A percentile compares a stretch with the other conserved stretches of the same genome.
These are phyloP conservation scores for Allygus modestus DNA, from an alignment of 2,888 invertebrate genomes.

Conservation along the genomic window DNA sequence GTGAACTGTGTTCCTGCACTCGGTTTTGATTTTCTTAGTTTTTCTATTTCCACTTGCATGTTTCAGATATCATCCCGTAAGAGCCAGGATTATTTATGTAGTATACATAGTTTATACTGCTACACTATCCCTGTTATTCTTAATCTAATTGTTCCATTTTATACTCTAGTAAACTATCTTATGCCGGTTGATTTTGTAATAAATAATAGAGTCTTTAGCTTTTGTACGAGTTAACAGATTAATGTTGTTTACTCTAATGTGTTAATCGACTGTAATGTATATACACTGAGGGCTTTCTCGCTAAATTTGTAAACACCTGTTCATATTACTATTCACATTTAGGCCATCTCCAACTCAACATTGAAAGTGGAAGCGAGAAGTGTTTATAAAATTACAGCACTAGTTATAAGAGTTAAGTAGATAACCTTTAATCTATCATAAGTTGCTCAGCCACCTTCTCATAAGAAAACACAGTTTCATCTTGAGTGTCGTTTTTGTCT, in stretches of 20 bases:
- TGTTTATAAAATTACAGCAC: too few species aligned
- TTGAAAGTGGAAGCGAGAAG: too few species aligned
- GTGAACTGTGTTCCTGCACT: neutral
- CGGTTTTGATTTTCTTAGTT: neutral
- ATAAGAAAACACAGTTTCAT: too few species aligned
- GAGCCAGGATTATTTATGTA: too few species aligned
- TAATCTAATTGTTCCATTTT: constrained; percentile 1
- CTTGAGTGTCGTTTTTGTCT: too few species aligned
- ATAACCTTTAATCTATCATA: too few species aligned
- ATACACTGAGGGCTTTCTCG: constrained; percentile 34
- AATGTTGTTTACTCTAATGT: constrained; percentile 1
- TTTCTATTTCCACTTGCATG: neutral
- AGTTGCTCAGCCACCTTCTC: too few species aligned
- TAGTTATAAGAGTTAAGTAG: too few species aligned
- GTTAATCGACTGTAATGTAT: neutral
- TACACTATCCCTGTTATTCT: neutral
- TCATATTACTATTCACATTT: too few species aligned
- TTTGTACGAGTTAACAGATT: constrained; percentile 21
- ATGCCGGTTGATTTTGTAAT: neutral
- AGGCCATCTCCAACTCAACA: too few species aligned
- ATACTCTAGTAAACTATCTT: neutral
- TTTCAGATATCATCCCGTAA: neutral
- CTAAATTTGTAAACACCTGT: too few species aligned
- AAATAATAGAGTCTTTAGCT: constrained; percentile 6
- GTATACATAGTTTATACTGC: too few species aligned